These are phyloP conservation scores for Cylas formicarius DNA, from an alignment of 1,140 invertebrate genomes.

Conservation along the genomic window DNA sequence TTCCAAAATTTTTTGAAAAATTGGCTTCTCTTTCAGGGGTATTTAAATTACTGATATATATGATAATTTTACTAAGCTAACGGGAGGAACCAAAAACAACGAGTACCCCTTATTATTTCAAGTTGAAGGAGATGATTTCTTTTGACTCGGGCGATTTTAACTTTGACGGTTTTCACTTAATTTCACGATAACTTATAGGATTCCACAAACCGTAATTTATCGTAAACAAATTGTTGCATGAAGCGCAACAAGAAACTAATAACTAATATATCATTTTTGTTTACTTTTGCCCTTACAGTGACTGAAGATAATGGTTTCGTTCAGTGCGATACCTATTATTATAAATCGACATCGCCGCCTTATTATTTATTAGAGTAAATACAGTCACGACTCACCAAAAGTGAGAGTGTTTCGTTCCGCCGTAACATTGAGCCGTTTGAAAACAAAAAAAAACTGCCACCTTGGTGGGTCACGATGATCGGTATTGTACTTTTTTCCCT, in stretches of 20 bases:
- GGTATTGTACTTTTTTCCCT: constrained; percentile 22
- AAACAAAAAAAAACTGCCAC: constrained; percentile 21
- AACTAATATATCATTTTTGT: constrained; percentile 1
- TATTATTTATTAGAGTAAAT: constrained; percentile 20
- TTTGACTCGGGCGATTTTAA: too few relatives aligned
- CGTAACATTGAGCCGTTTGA: constrained; percentile 20
- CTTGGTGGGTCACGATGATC: constrained; percentile 28
- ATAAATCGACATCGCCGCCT: constrained; percentile 6
- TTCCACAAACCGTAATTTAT: not conserved
- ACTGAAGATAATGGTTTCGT: not conserved
- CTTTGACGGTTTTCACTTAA: too few relatives aligned
- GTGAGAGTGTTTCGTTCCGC: constrained; percentile 18
- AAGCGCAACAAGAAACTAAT: constrained; percentile 1
- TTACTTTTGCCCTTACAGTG: constrained; percentile 1
- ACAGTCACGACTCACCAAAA: constrained; percentile 27
- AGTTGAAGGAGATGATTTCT: too few relatives aligned
- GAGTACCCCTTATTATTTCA: too few relatives aligned
- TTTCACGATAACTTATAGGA: too few relatives aligned
- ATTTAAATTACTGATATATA: too few relatives aligned
- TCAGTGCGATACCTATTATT: not conserved
- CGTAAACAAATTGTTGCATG: not conserved
- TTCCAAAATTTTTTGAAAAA: too few relatives aligned
- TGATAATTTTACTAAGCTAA: too few relatives aligned
- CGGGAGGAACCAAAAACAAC: too few relatives aligned
- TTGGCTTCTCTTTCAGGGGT: too few relatives aligned